Conservation (phyloP, 2,888 invertebrate genomes). For the Scelioninae gen. 1 region DNA sequence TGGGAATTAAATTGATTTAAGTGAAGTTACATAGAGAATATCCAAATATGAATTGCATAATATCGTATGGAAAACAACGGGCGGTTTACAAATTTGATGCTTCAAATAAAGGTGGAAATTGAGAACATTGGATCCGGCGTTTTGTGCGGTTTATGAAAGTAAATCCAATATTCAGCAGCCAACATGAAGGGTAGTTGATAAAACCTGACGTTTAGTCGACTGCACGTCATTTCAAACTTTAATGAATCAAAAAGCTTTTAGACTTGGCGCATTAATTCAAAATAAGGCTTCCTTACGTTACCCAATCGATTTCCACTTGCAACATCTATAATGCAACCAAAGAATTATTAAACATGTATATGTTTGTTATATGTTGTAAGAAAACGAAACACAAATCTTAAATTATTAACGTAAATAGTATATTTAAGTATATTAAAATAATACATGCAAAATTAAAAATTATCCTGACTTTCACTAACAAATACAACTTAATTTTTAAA, state of each 20-base stretch:
- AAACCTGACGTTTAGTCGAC: slow-evolving; percentile 57
- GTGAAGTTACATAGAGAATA: background rate
- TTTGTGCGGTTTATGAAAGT: slow-evolving; percentile 49
- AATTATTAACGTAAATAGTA: too few species aligned
- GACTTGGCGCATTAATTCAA: slow-evolving; percentile 39
- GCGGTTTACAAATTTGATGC: slow-evolving; percentile 15
- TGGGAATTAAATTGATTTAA: background rate
- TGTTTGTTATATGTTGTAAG: background rate
- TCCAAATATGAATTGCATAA: slow-evolving; percentile 15
- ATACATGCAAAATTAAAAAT: too few species aligned
- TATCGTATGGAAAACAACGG: slow-evolving; percentile 19
- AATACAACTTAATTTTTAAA: too few species aligned
- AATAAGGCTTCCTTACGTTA: slow-evolving; percentile 54
- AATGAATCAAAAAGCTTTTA: slow-evolving; percentile 54
- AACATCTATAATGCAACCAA: slow-evolving; percentile 21
- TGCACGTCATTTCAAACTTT: slow-evolving; percentile 46
- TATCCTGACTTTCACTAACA: too few species aligned
- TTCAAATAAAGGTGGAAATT: slow-evolving; percentile 7
- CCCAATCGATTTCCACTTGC: slow-evolving; percentile 42
- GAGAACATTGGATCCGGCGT: slow-evolving; percentile 28
- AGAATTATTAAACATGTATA: slow-evolving; percentile 6
- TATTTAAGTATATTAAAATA: too few species aligned
- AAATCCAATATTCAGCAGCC: slow-evolving; percentile 56
- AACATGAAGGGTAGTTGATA: slow-evolving; percentile 31
- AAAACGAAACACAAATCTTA: background rate